Evolutionary conservation across 2,113 vertebrate genomes (phyloP).

Genomic region (Corydoras maculifer): DNA sequence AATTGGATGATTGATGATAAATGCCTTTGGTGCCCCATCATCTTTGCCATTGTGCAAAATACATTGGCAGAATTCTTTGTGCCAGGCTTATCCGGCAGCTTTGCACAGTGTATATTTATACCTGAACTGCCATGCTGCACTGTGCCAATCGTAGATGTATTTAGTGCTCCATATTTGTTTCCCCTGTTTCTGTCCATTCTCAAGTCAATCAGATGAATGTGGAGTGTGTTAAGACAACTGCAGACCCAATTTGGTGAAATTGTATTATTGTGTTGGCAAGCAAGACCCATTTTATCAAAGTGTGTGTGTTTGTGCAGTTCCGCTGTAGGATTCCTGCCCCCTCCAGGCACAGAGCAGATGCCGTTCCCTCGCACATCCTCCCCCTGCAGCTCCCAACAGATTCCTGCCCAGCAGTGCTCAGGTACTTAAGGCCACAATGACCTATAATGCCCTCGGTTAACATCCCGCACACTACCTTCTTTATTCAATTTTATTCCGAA

Average conservation of each 20-base stretch:
- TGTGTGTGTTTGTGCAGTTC: conserved; percentile 56
- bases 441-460: conserved; percentile 29
- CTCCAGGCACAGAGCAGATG: conserved; percentile 78
- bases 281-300: conserved; percentile 6
- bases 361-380: conserved; percentile 76
- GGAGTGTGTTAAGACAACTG: conserved; percentile 31
- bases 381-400: conserved; percentile 75
- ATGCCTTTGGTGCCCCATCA: conserved; percentile 36
- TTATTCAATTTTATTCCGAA: conserved; percentile 1
- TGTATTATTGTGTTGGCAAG: background rate
- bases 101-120: conserved; percentile 30
- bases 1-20: conserved; percentile 34
- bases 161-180: conserved; percentile 28
- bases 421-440: conserved; percentile 56
- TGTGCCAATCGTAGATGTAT: conserved; percentile 28
- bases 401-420: conserved; percentile 78
- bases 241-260: conserved; percentile 13
- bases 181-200: conserved; percentile 33
- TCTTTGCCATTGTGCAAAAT: conserved; percentile 37
- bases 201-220: conserved; percentile 27
- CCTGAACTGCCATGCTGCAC: conserved; percentile 8
- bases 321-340: conserved; percentile 76
- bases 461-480: background rate
- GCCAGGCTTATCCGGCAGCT: background rate
- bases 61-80: conserved; percentile 10